phyloP scores from a whole-genome alignment of 2,113 vertebrate species.

The Montifringilla adamsi region DNA sequence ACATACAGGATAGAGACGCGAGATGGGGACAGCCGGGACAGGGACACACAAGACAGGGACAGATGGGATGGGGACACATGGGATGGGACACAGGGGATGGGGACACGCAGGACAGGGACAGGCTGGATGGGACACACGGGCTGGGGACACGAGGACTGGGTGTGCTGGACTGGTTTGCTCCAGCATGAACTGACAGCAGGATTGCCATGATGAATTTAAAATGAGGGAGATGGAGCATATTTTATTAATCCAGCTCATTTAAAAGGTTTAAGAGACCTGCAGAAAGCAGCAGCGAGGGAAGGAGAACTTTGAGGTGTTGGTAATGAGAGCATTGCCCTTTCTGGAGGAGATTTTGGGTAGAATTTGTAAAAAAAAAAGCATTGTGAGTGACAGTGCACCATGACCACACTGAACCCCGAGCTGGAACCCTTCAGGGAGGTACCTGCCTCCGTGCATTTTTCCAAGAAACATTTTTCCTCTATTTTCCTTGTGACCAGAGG shows the following conservation, averaged over 20 bases:
- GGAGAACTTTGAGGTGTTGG: fast-evolving
- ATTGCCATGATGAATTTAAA: neutral
- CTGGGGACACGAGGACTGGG: neutral
- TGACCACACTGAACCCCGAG: neutral
- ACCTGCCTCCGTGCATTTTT: neutral
- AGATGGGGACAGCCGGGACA: neutral
- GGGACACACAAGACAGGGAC: neutral
- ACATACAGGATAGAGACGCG: too few species aligned
- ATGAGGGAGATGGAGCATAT: neutral
- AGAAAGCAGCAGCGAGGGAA: neutral
- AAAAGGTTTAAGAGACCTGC: neutral
- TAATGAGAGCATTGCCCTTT: fast-evolving
- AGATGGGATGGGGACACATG: neutral
- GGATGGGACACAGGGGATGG: fast-evolving
- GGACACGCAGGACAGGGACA: neutral
- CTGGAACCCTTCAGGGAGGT: neutral
- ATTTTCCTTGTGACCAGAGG: neutral
- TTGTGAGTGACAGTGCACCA: fast-evolving
- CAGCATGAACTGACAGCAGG: neutral
- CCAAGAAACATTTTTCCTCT: neutral
- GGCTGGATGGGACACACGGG: neutral
- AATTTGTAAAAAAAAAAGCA: neutral
- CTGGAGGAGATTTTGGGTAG: neutral
- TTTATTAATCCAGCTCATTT: neutral
- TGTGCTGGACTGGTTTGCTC: neutral